These are phyloP conservation scores for Nerophis ophidion DNA, from an alignment of 2,113 vertebrate species.

Conservation along the genomic window DNA sequence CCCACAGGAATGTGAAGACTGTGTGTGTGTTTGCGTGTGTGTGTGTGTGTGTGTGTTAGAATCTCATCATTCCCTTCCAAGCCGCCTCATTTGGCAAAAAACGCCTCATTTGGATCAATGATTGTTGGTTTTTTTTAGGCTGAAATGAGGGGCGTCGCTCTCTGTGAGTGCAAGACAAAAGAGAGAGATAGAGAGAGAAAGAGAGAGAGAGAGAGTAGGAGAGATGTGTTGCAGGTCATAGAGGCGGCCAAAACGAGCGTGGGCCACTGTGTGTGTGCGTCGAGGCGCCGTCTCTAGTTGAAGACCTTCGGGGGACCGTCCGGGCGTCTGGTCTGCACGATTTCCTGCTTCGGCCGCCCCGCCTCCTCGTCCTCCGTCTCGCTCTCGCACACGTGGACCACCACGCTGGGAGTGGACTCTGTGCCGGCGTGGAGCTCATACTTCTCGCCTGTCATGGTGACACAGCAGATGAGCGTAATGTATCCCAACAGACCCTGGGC, in stretches of 20 bases:
- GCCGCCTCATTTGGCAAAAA: conserved; percentile 66
- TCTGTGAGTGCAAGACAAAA: conserved; percentile 67
- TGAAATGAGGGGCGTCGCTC: conserved; percentile 73
- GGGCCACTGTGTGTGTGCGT: conserved; percentile 19
- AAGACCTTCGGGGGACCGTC: conserved; percentile 72
- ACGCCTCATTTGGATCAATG: conserved; percentile 57
- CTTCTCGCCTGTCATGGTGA: conserved; percentile 79
- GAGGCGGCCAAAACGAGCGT: conserved; percentile 43
- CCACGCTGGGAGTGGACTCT: conserved; percentile 94
- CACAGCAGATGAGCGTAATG: no score
- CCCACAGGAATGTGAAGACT: conserved; percentile 64
- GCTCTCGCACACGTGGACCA: conserved; percentile 95
- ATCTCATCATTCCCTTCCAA: conserved; percentile 59
- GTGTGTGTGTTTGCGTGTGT: conserved; percentile 37
- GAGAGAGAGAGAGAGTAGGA: conserved; percentile 13
- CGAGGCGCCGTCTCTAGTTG: conserved; percentile 57
- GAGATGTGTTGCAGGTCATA: conserved; percentile 56
- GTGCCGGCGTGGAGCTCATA: conserved; percentile 96
- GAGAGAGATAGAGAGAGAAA: conserved; percentile 39
- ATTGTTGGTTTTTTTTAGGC: conserved; percentile 62
- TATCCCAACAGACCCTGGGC: no score
- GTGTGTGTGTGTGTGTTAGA: conserved; percentile 47
- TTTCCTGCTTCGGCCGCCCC: conserved; percentile 86
- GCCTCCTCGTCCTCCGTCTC: conserved; percentile 84
- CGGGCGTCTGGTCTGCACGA: conserved; percentile 88